Evolutionary conservation across 2,888 invertebrate genomes (phyloP).

Genomic region (Meganola albula): DNA sequence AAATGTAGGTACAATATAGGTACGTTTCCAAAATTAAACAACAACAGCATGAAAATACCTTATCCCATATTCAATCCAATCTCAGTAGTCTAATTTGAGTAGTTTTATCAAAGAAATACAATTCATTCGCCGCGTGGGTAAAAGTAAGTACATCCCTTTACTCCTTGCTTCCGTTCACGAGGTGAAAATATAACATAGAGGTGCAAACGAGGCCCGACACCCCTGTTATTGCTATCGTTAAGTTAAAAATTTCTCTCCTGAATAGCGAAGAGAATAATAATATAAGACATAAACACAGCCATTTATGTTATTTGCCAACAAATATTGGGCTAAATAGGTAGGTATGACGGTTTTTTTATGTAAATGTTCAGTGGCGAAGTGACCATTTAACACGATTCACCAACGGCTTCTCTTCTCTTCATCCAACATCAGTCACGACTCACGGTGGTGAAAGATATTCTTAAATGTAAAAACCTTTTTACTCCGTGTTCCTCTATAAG

Average conservation of each 20-base stretch:
- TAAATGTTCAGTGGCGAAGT: slow-evolving; percentile 20
- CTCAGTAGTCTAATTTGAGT: too few relatives aligned
- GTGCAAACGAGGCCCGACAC: slow-evolving; percentile 58
- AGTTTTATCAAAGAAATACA: slow-evolving; percentile 38
- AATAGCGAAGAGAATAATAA: slow-evolving; percentile 54
- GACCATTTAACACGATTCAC: too few relatives aligned
- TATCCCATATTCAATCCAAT: too few relatives aligned
- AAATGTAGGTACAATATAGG: too few relatives aligned
- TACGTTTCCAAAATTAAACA: too few relatives aligned
- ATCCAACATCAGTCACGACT: too few relatives aligned
- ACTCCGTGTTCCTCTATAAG: too few relatives aligned
- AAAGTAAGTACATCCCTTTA: slow-evolving; percentile 41
- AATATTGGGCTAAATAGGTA: slow-evolving; percentile 45
- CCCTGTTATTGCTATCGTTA: slow-evolving; percentile 61
- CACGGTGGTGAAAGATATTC: too few relatives aligned
- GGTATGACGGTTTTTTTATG: too few relatives aligned
- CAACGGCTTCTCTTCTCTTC: too few relatives aligned
- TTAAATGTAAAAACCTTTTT: too few relatives aligned
- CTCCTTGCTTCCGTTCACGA: slow-evolving; percentile 49
- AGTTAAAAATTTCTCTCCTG: slow-evolving; percentile 63
- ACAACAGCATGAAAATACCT: too few relatives aligned
- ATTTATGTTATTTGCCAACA: slow-evolving; percentile 56
- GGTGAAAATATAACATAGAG: slow-evolving; percentile 55
- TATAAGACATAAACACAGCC: slow-evolving; percentile 53
- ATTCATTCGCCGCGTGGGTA: slow-evolving; percentile 33